phyloP scores from a whole-genome alignment of 2,113 vertebrate species.

The Cyphomyrus plagiostoma region DNA sequence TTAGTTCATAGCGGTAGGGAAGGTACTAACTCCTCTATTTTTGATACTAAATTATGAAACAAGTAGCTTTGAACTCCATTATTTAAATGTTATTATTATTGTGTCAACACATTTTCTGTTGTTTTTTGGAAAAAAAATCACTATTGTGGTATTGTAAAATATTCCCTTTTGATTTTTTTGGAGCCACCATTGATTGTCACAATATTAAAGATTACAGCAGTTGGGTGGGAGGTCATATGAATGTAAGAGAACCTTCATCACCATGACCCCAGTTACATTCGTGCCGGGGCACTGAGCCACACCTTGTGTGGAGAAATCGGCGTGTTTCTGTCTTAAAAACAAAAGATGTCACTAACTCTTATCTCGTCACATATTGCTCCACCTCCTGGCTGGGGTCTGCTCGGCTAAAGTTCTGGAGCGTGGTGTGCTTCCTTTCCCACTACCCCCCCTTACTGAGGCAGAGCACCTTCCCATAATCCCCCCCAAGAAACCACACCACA shows the following conservation, averaged over 20 bases:
- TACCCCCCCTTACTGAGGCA: neutral
- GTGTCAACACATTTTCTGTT: neutral
- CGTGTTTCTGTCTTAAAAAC: neutral
- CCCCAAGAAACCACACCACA: conserved; percentile 4
- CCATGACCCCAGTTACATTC: neutral
- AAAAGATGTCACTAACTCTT: neutral
- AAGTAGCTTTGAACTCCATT: neutral
- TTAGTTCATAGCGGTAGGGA: neutral
- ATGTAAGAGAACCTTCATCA: neutral
- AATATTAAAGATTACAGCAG: neutral
- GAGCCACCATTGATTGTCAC: neutral
- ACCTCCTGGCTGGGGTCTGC: neutral
- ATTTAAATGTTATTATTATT: neutral
- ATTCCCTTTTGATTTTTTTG: neutral
- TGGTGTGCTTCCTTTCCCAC: neutral
- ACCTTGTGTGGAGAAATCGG: neutral
- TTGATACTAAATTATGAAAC: neutral
- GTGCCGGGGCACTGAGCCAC: neutral
- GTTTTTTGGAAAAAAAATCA: neutral
- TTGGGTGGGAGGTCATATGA: neutral
- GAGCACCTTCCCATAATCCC: conserved; percentile 3
- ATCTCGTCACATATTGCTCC: neutral
- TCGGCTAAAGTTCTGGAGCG: neutral
- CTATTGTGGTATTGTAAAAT: neutral
- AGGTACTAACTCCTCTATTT: neutral